A percentile compares a stretch with the other conserved stretches of the same genome.
These are phyloP conservation scores for Capromys pilorides DNA, from an alignment of 2,797 vertebrate species.

Conservation along the genomic window DNA sequence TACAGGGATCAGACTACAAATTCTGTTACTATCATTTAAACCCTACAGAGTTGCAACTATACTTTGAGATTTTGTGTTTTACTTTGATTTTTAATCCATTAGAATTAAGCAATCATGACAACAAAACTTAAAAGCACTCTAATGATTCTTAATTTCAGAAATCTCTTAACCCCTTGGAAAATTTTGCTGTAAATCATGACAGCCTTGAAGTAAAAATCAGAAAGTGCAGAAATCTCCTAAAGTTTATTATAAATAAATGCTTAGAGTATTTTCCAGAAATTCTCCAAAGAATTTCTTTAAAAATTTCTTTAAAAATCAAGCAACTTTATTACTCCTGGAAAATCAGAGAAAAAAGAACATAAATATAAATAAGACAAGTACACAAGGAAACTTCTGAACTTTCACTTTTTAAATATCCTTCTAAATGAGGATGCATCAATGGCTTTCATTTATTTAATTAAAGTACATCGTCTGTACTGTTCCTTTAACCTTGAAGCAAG, in stretches of 20 bases:
- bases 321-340: not conserved
- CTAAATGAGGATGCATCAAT: not conserved
- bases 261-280: not conserved
- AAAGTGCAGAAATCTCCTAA: not conserved
- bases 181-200: not conserved
- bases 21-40: not conserved
- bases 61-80: not conserved
- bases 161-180: not conserved
- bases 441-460: not conserved
- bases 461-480: not conserved
- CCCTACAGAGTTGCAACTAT: not conserved
- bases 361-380: not conserved
- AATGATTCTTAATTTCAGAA: conserved; percentile 24
- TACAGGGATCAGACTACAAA: not conserved
- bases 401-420: not conserved
- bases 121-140: not conserved
- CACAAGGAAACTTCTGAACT: not conserved
- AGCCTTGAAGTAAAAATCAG: not conserved
- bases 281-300: not conserved
- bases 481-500: not conserved
- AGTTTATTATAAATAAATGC: not conserved
- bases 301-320: not conserved
- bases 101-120: not conserved
- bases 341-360: not conserved
- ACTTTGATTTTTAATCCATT: not conserved